phyloP scores from a whole-genome alignment of 2,113 vertebrate species.

The Puffinus mauretanicus region DNA sequence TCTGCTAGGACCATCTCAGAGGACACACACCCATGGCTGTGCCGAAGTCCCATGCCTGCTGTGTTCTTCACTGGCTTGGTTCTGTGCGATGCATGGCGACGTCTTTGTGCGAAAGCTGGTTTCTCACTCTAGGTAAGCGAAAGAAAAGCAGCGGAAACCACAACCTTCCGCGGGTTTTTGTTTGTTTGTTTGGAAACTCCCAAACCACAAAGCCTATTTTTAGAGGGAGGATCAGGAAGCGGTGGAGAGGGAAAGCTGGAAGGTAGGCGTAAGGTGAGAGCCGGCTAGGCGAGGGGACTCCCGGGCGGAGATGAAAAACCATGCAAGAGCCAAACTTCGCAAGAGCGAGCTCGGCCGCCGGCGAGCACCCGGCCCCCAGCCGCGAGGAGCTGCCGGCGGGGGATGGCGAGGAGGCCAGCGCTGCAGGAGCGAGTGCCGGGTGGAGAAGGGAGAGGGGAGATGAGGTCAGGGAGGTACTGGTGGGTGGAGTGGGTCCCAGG shows the following conservation, averaged over 20 bases:
- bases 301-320: not conserved
- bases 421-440: not conserved
- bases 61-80: not conserved
- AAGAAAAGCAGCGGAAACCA: not conserved
- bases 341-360: rapidly evolving
- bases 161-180: not conserved
- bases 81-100: rapidly evolving
- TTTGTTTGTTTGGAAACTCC: not conserved
- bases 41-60: not conserved
- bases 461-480: constrained; percentile 41
- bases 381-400: not conserved
- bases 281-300: not conserved
- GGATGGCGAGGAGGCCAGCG: not conserved
- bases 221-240: not conserved
- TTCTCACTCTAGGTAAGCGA: not conserved
- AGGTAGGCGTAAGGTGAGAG: not conserved
- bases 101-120: not conserved
- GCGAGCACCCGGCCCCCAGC: rapidly evolving
- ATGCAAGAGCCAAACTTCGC: not conserved
- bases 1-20: not conserved
- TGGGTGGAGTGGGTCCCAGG: not conserved
- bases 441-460: not conserved
- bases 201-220: constrained; percentile 5
- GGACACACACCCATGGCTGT: not conserved
- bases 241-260: not conserved